A percentile compares a stretch with the other conserved stretches of the same genome.
Evolutionary conservation across 2,113 vertebrate species (phyloP).

Genomic region (Crypturellus undulatus): DNA sequence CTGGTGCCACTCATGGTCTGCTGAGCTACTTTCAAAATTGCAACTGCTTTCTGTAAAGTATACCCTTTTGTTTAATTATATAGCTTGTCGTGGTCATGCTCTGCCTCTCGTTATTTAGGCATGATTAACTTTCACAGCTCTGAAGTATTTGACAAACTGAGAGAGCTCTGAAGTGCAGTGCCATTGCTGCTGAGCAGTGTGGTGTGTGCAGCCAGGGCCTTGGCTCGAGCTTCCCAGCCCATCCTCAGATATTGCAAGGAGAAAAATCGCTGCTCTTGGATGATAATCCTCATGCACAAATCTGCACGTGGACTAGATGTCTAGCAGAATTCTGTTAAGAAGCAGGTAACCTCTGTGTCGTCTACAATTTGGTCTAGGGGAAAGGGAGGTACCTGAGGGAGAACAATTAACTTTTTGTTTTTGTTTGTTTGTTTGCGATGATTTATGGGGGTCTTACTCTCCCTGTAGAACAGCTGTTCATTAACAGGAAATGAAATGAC

Average conservation of each 20-base stretch:
- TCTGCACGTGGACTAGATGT: neutral
- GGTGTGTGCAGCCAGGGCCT: too few relatives aligned
- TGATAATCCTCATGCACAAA: neutral
- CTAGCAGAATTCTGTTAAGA: neutral
- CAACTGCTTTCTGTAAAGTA: neutral
- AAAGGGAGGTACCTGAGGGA: neutral
- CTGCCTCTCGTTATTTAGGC: neutral
- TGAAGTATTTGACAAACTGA: neutral
- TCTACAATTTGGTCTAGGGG: neutral
- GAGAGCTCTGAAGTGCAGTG: neutral
- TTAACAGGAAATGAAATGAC: conserved; percentile 20
- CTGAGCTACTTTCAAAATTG: neutral
- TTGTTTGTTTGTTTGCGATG: neutral
- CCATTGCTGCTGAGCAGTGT: too few relatives aligned
- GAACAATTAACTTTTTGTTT: neutral
- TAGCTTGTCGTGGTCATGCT: neutral
- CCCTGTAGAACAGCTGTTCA: neutral
- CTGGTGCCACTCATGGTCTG: neutral
- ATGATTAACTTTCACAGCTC: neutral
- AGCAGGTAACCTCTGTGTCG: neutral
- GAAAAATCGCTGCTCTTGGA: neutral
- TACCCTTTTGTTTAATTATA: neutral
- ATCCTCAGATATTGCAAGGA: neutral
- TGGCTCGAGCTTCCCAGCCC: neutral
- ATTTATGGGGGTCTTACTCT: neutral